Conservation (phyloP, 2,888 invertebrate genomes). For the Torymus tubicola region DNA sequence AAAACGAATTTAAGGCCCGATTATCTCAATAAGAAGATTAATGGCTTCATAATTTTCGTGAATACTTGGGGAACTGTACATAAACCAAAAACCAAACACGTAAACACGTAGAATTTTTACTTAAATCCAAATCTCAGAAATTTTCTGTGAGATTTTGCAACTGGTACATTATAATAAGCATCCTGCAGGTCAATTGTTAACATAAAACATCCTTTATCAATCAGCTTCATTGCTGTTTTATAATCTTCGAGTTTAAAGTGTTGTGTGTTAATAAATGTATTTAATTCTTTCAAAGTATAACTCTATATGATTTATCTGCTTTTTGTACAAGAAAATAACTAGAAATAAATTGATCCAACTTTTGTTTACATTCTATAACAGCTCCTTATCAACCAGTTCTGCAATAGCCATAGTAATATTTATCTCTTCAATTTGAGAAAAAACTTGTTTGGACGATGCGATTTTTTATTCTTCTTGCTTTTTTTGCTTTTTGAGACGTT, state of each 20-base stretch:
- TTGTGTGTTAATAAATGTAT: slow-evolving; percentile 38
- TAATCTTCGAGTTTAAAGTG: slow-evolving; percentile 55
- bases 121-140: slow-evolving; percentile 53
- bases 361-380: slow-evolving; percentile 17
- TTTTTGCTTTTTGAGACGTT: no score
- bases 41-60: no score
- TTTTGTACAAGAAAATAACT: slow-evolving; percentile 45
- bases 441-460: background rate
- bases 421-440: background rate
- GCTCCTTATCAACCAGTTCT: slow-evolving; percentile 43
- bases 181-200: slow-evolving; percentile 49
- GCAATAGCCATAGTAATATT: slow-evolving; percentile 25
- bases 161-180: slow-evolving; percentile 53
- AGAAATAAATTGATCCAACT: slow-evolving; percentile 41
- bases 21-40: no score
- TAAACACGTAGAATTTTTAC: no score
- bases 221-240: slow-evolving; percentile 27
- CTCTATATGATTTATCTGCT: slow-evolving; percentile 37
- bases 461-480: no score
- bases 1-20: no score
- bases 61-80: no score
- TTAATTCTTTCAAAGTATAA: slow-evolving; percentile 48
- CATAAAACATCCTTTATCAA: slow-evolving; percentile 37
- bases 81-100: no score
- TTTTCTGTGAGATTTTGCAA: slow-evolving; percentile 54